These are phyloP conservation scores for Tigriopus japonicus DNA, from an alignment of 1,140 invertebrate genomes.

Conservation along the genomic window DNA sequence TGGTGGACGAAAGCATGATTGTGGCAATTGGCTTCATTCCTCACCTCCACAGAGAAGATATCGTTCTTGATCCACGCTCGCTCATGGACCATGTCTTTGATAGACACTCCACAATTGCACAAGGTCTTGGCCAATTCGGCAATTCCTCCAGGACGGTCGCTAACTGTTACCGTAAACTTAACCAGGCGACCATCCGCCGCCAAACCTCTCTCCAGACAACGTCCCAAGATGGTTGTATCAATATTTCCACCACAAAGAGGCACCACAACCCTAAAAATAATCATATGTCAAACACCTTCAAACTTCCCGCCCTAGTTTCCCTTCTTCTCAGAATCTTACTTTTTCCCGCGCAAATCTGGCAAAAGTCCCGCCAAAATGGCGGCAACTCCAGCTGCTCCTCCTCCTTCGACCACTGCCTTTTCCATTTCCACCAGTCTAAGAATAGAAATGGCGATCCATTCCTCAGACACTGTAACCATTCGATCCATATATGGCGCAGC, in stretches of 20 bases:
- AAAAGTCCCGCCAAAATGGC: slow-evolving; percentile 62
- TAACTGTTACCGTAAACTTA: slow-evolving; percentile 66
- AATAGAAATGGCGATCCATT: slow-evolving; percentile 74
- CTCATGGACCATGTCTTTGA: slow-evolving; percentile 86
- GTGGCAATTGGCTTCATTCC: neutral
- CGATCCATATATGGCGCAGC: slow-evolving; percentile 22
- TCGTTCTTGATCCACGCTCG: slow-evolving; percentile 73
- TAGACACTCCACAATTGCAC: slow-evolving; percentile 55
- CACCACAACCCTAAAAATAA: slow-evolving; percentile 46
- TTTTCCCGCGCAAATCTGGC: slow-evolving; percentile 64
- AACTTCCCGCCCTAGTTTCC: neutral
- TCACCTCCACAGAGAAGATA: slow-evolving; percentile 53
- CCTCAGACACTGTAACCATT: slow-evolving; percentile 48
- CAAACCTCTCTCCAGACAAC: slow-evolving; percentile 69
- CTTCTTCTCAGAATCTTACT: slow-evolving; percentile 31
- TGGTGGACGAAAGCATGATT: neutral
- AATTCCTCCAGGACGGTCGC: slow-evolving; percentile 67
- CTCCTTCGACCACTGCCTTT: slow-evolving; percentile 83
- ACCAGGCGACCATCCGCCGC: slow-evolving; percentile 67
- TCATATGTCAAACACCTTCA: neutral
- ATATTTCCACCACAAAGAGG: slow-evolving; percentile 79
- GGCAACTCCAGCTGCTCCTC: slow-evolving; percentile 66
- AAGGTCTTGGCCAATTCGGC: slow-evolving; percentile 60
- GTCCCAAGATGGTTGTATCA: slow-evolving; percentile 68
- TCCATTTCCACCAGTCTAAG: slow-evolving; percentile 65